These are phyloP conservation scores for Eolophus roseicapilla DNA, from an alignment of 2,113 vertebrate species.

Conservation along the genomic window DNA sequence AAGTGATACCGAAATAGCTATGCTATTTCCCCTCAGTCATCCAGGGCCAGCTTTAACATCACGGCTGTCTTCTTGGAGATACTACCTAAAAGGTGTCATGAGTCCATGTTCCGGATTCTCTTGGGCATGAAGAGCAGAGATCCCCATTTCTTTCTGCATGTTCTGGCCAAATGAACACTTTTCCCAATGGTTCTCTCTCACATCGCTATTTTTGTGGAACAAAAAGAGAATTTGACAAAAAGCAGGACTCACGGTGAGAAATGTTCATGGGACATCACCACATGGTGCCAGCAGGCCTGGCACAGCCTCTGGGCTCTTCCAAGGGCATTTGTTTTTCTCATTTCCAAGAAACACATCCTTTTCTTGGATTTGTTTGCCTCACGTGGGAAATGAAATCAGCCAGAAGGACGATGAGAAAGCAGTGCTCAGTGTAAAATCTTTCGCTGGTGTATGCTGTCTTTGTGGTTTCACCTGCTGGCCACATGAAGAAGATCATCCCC, in stretches of 20 bases:
- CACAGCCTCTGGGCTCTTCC: neutral
- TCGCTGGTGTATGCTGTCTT: neutral
- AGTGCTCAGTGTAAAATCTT: neutral
- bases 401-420: neutral
- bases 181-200: neutral
- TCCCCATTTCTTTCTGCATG: neutral
- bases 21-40: neutral
- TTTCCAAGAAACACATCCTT: neutral
- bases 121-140: neutral
- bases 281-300: neutral
- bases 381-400: neutral
- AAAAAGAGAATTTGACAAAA: neutral
- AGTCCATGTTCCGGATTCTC: neutral
- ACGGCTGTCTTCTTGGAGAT: neutral
- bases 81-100: neutral
- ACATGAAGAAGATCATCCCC: neutral
- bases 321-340: neutral
- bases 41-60: neutral
- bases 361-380: neutral
- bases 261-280: neutral
- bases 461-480: neutral
- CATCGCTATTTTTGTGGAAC: neutral
- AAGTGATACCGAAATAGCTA: neutral
- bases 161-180: neutral
- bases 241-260: rapidly evolving